A percentile compares a stretch with the other conserved stretches of the same genome.
phyloP scores from a whole-genome alignment of 2,888 invertebrate genomes.

The Phyllotreta striolata region DNA sequence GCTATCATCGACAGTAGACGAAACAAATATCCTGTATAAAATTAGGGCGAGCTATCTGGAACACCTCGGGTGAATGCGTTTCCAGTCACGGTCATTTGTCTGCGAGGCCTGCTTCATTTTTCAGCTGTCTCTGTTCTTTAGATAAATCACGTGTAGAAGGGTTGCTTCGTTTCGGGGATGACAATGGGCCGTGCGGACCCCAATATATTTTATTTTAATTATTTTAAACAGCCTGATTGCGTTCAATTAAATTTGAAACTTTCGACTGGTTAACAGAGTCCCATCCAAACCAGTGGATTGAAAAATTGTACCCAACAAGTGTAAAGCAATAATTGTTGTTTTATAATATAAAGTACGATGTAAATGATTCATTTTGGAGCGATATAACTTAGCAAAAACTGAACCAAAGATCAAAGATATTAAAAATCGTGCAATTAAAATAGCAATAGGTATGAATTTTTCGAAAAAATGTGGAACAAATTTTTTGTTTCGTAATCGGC shows the following conservation, averaged over 20 bases:
- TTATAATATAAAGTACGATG: no score
- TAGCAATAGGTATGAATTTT: not conserved
- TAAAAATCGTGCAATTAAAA: not conserved
- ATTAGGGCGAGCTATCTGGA: slow-evolving; percentile 40
- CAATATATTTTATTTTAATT: slow-evolving; percentile 7
- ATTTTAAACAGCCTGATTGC: slow-evolving; percentile 4
- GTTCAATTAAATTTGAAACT: slow-evolving; percentile 11
- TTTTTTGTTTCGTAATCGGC: slow-evolving; percentile 1
- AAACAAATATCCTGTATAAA: slow-evolving; percentile 27
- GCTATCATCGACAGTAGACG: slow-evolving; percentile 12
- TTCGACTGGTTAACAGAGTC: no score
- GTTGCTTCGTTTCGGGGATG: slow-evolving; percentile 47
- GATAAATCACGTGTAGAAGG: slow-evolving; percentile 48
- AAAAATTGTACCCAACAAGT: no score
- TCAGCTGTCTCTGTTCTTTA: slow-evolving; percentile 49
- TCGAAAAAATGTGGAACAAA: not conserved
- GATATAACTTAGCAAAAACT: no score
- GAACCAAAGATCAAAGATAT: not conserved
- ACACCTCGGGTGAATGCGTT: slow-evolving; percentile 47
- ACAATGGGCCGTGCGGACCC: slow-evolving; percentile 37
- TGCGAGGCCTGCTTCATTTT: slow-evolving; percentile 48
- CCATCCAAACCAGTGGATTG: no score
- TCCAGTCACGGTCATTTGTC: slow-evolving; percentile 53
- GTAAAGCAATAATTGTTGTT: no score
- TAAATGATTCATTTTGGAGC: no score